Evolutionary conservation across 2,888 invertebrate species (phyloP).

Genomic region (Dusona sp.): DNA sequence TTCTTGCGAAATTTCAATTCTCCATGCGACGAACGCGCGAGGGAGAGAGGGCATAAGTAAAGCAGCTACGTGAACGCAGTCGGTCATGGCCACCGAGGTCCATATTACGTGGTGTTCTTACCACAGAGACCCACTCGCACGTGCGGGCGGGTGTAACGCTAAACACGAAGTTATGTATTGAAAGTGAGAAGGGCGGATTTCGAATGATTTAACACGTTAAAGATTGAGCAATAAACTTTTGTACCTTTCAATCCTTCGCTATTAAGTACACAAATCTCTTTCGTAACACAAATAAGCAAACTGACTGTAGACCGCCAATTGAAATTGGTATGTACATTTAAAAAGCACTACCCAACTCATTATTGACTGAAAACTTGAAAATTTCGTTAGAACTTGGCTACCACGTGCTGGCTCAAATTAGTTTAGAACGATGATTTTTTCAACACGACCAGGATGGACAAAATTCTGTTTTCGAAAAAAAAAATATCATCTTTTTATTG

Average conservation of each 20-base stretch:
- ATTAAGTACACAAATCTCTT: not conserved
- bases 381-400: not conserved
- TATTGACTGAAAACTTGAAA: not conserved
- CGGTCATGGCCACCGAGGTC: constrained; percentile 76
- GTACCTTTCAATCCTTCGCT: not conserved
- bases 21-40: constrained; percentile 12
- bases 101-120: constrained; percentile 62
- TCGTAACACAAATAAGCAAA: not conserved
- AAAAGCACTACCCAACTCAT: too few species aligned
- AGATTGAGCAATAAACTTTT: not conserved
- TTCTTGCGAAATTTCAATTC: constrained; percentile 37
- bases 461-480: not conserved
- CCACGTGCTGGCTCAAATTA: not conserved
- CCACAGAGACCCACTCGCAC: constrained; percentile 10
- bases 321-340: not conserved
- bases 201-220: not conserved
- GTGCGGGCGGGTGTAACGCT: constrained; percentile 13
- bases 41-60: constrained; percentile 17
- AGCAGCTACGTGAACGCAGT: constrained; percentile 50
- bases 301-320: not conserved
- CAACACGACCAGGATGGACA: not conserved
- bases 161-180: not conserved
- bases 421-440: not conserved
- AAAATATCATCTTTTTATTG: not conserved
- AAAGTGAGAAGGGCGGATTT: not conserved